Conservation (phyloP, 2,888 invertebrate genomes). For the Conchocele bisecta region DNA sequence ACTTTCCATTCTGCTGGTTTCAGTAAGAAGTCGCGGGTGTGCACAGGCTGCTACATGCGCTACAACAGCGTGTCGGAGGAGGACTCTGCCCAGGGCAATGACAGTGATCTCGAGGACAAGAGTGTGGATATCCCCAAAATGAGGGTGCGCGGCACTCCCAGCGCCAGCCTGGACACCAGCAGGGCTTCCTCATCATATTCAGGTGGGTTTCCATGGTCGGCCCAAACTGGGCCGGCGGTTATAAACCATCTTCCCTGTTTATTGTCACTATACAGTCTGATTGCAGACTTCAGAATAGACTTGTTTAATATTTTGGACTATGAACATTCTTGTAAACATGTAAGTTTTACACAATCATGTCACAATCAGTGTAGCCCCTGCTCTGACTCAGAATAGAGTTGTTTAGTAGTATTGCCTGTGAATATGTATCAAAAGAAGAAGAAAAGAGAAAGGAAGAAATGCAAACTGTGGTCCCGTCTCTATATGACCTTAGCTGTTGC, state of each 20-base stretch:
- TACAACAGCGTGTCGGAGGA: slow-evolving; percentile 45
- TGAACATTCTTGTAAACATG: no score
- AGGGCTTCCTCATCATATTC: slow-evolving; percentile 29
- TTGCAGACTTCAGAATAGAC: background rate
- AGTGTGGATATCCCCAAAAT: slow-evolving; percentile 54
- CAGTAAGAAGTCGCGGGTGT: slow-evolving; percentile 75
- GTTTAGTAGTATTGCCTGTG: no score
- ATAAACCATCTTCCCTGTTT: background rate
- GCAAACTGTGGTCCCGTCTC: no score
- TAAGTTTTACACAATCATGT: no score
- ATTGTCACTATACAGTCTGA: background rate
- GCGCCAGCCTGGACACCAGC: slow-evolving; percentile 24
- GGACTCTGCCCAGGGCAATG: slow-evolving; percentile 33
- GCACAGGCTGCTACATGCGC: slow-evolving; percentile 57
- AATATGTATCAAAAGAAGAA: no score
- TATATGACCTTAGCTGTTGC: no score
- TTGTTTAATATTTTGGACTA: slow-evolving; percentile 15
- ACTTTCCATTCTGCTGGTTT: no score
- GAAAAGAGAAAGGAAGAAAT: no score
- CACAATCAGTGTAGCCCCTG: no score
- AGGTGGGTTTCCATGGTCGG: no score
- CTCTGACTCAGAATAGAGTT: no score
- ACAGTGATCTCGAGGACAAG: slow-evolving; percentile 63
- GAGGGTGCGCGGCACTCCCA: slow-evolving; percentile 26
- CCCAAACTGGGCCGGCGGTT: no score